Evolutionary conservation across 1,140 invertebrate genomes (phyloP), one percentile per base, ranked within the genome.

Genomic region (Hesperophylax magnus): DNA sequence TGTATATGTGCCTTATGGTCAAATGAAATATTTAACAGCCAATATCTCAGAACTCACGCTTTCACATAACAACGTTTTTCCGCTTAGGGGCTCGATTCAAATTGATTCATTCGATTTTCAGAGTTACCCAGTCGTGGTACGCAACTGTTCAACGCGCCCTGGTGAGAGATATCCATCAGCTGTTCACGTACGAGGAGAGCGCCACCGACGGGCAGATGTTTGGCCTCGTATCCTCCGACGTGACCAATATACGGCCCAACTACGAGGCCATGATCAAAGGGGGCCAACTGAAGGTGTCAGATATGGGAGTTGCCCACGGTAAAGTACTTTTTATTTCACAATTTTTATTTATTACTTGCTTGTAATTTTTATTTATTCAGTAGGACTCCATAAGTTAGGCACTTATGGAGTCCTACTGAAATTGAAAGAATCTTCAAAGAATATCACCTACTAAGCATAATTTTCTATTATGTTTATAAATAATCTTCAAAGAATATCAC

Each of bases 91-190:
- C 5, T 14, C 9, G 14, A 47, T 47, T 47, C 1, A 47, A 47
- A 47, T 14, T 1, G 8, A 47, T 47, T 14, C 1, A 3, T 47
- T 47, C 1, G 11, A 47, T 9, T 47, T 47, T 14, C 27, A 93
- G 96, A 87, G 94, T 96, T 6, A 98, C 97, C n/a, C 94, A 95
- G 84, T 97, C 96, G 0, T 98, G 97, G 97, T 92, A 93, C 84
- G 87, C 91, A 6, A 93, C 93, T 3, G 93, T 97, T 15, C 93
- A 96, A 69, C 92, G 94, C 85, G 94, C 95, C 0, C 87, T 97
- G 2, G 88, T 94, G 3, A 97, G 97, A 87, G 96, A 97, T 84
- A 93, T 95, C 5, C 93, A 94, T 83, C 89, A 92, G 0, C 85
- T 93, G 17, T 95, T 95, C 85, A 90, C 91, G 0, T 93, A 91